phyloP scores from a whole-genome alignment of 2,113 vertebrate species.

The Tringa solitaria region DNA sequence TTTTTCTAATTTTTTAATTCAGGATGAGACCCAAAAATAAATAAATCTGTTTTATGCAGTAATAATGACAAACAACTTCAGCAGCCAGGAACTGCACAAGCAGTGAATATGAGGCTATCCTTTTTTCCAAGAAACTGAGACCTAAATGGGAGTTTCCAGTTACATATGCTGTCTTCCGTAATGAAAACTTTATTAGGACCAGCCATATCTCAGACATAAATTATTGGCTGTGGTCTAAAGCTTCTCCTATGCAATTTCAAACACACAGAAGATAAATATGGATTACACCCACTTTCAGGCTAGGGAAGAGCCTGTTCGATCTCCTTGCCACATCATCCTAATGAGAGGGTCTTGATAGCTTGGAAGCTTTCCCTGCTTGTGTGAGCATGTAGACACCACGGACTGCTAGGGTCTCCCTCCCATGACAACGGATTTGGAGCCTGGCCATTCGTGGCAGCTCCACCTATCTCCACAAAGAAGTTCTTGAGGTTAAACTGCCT shows the following conservation, averaged over 20 bases:
- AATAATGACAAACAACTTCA: background rate
- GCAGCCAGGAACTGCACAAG: background rate
- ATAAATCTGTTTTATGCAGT: background rate
- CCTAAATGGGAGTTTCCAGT: background rate
- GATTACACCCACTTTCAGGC: background rate
- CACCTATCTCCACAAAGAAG: fast-evolving
- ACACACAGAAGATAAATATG: background rate
- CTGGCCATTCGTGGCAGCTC: background rate
- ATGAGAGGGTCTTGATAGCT: fast-evolving
- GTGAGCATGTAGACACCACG: fast-evolving
- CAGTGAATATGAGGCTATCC: background rate
- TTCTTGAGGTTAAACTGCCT: background rate
- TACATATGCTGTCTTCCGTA: background rate
- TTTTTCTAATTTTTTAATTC: background rate
- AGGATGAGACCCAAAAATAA: background rate
- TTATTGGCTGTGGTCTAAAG: background rate
- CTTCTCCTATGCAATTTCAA: background rate
- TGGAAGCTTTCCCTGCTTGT: background rate
- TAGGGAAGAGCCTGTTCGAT: background rate
- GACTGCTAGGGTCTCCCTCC: background rate
- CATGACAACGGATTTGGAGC: background rate
- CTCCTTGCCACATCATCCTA: background rate
- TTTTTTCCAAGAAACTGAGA: background rate
- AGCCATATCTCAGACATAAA: background rate
- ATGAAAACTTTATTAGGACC: background rate